Conservation (phyloP, 2,797 vertebrate species). For the Petrocephalus sullivani region DNA sequence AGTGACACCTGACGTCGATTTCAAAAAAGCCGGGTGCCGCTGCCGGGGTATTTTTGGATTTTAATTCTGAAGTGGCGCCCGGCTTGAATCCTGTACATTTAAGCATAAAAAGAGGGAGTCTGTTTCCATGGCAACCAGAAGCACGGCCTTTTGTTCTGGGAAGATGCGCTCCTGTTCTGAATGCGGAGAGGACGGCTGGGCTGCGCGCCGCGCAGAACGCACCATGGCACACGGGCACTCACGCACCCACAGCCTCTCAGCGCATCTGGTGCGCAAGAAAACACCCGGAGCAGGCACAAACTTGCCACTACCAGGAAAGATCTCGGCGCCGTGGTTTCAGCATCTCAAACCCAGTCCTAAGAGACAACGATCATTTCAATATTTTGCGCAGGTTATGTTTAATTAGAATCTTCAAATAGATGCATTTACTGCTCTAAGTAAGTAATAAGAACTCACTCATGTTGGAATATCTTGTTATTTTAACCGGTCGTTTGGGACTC, state of each 20-base stretch:
- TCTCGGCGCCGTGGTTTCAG: background rate
- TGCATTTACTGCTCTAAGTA: background rate
- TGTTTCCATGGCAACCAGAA: constrained; percentile 9
- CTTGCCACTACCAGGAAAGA: background rate
- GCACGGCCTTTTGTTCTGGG: background rate
- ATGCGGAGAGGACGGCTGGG: background rate
- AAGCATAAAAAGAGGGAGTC: background rate
- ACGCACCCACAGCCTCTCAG: background rate
- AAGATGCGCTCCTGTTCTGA: constrained; percentile 5
- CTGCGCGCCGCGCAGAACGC: background rate
- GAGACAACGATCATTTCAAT: background rate
- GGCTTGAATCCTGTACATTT: background rate
- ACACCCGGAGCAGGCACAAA: background rate
- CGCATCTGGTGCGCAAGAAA: background rate
- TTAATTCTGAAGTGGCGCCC: background rate
- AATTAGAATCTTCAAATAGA: background rate
- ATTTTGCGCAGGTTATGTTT: background rate
- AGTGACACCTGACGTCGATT: too few species aligned
- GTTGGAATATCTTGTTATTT: background rate
- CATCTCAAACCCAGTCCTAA: background rate
- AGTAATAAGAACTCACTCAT: background rate
- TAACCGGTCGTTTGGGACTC: background rate
- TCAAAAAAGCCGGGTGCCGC: background rate
- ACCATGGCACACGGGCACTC: background rate
- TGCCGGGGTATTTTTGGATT: background rate